phyloP scores from a whole-genome alignment of 1,140 invertebrate species.

The Ctenoplectra terminalis region DNA sequence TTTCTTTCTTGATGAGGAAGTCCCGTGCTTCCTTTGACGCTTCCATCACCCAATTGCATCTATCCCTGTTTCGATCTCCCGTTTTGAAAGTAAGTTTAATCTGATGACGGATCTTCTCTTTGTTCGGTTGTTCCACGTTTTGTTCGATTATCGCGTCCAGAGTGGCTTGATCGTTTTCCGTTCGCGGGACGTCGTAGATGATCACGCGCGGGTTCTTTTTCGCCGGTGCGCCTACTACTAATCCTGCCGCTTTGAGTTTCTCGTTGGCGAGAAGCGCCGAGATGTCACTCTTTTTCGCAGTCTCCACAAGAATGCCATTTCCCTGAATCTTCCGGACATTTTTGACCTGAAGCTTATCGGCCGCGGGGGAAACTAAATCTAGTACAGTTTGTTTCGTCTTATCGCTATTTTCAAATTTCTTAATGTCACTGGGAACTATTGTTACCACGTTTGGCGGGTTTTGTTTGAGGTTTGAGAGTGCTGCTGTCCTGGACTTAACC shows the following conservation, averaged over 20 bases:
- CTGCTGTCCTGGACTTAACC: no score
- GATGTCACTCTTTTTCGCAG: background rate
- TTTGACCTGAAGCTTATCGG: background rate
- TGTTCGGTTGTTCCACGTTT: background rate
- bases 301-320: background rate
- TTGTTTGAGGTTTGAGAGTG: no score
- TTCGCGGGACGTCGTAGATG: conserved; percentile 42
- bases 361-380: background rate
- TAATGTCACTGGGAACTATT: no score
- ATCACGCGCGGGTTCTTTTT: conserved; percentile 33
- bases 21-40: no score
- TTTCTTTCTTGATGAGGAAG: no score
- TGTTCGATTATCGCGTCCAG: background rate
- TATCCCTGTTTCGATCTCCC: background rate
- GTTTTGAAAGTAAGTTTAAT: background rate
- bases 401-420: background rate
- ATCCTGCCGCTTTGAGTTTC: conserved; percentile 20
- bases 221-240: background rate
- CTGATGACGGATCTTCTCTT: background rate
- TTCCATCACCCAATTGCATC: background rate
- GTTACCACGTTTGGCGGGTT: no score
- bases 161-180: background rate
- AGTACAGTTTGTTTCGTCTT: background rate
- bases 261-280: background rate
- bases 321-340: background rate